Base-by-base conservation (phyloP, 1,140 invertebrate species). In the Asbolus verrucosus region DNA sequence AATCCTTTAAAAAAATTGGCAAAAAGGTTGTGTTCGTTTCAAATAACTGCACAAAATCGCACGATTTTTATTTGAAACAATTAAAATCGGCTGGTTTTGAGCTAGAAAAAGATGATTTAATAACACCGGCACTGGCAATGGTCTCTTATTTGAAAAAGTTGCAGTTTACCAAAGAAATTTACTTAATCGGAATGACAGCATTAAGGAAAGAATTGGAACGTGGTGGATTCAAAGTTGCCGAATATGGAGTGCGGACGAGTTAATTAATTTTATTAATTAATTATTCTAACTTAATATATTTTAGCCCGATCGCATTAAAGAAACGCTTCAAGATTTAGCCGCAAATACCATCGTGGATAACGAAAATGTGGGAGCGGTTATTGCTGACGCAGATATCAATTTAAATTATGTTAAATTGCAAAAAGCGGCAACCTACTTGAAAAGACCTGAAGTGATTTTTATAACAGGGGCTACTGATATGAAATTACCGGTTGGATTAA, bases 11-110 rank as follows among this genome's bases (percentile, higher is more conserved):
- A 73, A 39, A 62, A 13, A 54, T 73, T 9, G 75, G 76, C 0
- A 81, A 81, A 75, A 65, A 72, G 6, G 67, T 80, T 2, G 67
- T 72, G 60, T 78, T 76, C 41, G 70, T 81, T 6, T 75, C 77
- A 1, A 81, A 81, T 39, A 81, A 81, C 65, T 68, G 65, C 8
- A 54, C 67, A 0, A 24, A 63, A 27, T 50, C 67, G 5, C 6
- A 69, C 8, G 36, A 76, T 11, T 15, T 16, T 0, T 68, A 71
- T n/a, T 8, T 65, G 11, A 18, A 70, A 3, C 33, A 62, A 16
- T 72, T 80, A 2, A 73, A 60, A 33, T 24, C 50, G 61, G 46
- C 60, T 54, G 62, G 33, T 38, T 38, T 67, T 50, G 41, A 72
- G 41, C 61, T 73, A 16, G 50, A 71, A 19, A 41, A 38, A 21